Base-by-base conservation (phyloP, 2,888 invertebrate species). In the Polia nebulosa region DNA sequence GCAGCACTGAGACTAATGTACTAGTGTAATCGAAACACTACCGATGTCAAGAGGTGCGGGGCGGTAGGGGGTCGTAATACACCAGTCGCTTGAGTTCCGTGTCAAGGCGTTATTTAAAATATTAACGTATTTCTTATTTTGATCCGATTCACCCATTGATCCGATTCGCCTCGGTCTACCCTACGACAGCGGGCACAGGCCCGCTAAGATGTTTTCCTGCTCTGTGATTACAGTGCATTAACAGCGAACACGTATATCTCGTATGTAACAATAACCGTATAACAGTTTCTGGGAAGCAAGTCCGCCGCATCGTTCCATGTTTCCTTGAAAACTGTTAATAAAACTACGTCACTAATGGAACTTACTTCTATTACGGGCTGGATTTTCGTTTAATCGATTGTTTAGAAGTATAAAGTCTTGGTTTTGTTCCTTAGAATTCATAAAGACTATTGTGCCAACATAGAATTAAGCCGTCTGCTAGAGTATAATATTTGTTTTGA, bases 251-350 rank as follows among this genome's bases (percentile, higher is more conserved):
- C 62, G 76, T 78, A 76, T 53, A 32, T 32, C 51, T 56, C 76
- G 76, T 78, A 66, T 45, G 71, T 78, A 80, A 76, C 78, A 80
- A 78, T 77, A 70, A 76, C 32, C 51, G 70, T 65, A 39, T 44
- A 75, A 65, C n/a, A 63, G 53, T 51, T 68, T 64, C 76, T 69
- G 7, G 27, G 63, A 75, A 77, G 58, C 29, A 20, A 44, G 51
- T 63, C 13, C n/a, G 27, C 63, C 39, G 59, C 60, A 66, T 36
- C 47, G 64, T 32, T 41, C 27, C 29, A 41, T 62, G 80, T 51
- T 75, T 65, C 59, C 61, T 77, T 65, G 45, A 64, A 75, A 69
- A 61, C 61, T 65, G 53, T 75, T 69, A 75, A 69, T 80, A 65
- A 56, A 68, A 47, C 15, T n/a, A 57, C 64, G 47, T 45, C 22